phyloP scores from a whole-genome alignment of 1,140 invertebrate species.

The Pristionchus pacificus region DNA sequence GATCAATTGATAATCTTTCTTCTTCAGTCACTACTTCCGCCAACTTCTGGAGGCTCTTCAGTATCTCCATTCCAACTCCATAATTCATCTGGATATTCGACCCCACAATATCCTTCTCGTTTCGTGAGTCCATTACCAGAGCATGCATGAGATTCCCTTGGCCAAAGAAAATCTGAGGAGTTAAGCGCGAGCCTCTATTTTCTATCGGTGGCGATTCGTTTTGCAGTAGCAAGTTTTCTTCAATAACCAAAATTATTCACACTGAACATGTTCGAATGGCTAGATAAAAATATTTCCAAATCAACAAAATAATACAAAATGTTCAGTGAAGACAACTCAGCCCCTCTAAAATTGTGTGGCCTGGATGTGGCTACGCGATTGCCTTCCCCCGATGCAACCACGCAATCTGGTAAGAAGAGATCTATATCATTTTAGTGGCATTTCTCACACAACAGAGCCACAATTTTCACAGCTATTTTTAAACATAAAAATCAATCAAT shows the following conservation, averaged over 20 bases:
- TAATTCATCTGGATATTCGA: conserved; percentile 53
- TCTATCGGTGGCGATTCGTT: conserved; percentile 35
- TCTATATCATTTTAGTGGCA: neutral
- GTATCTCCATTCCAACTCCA: conserved; percentile 50
- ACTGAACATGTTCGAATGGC: no score
- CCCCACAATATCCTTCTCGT: conserved; percentile 75
- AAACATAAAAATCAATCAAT: no score
- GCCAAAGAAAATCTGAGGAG: conserved; percentile 63
- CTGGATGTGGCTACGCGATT: conserved; percentile 92
- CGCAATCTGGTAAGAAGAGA: conserved; percentile 8
- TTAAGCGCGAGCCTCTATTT: conserved; percentile 68
- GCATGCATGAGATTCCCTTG: conserved; percentile 58
- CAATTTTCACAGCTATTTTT: no score
- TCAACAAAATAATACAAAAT: neutral
- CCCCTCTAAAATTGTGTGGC: conserved; percentile 93
- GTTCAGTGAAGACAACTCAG: conserved; percentile 78
- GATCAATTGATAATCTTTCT: neutral
- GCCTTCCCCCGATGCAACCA: conserved; percentile 16
- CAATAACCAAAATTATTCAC: no score
- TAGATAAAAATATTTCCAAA: no score
- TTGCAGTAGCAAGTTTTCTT: no score
- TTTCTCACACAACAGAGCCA: no score
- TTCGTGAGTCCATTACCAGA: conserved; percentile 93
- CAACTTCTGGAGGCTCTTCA: conserved; percentile 51
- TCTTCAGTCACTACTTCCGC: conserved; percentile 49